Percentiles rank a stretch among this genome's conserved stretches.
Evolutionary conservation across 1,140 invertebrate species (phyloP).

Genomic region (Drosophila truncata): DNA sequence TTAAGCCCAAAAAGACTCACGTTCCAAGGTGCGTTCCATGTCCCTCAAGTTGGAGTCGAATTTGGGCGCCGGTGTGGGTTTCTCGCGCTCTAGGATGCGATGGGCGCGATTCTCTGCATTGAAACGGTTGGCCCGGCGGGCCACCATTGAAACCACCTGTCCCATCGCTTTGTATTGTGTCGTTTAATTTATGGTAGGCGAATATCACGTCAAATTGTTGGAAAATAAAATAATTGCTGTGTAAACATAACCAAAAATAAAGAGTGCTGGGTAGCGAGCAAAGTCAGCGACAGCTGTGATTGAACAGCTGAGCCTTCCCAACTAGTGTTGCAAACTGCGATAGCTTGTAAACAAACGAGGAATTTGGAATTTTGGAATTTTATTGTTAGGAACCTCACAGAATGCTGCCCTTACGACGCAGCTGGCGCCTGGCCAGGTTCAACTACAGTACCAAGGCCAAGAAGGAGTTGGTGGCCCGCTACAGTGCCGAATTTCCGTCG

Average conservation of each 20-base stretch:
- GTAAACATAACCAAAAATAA: constrained; percentile 74
- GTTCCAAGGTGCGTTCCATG: constrained; percentile 87
- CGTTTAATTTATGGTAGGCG: constrained; percentile 21
- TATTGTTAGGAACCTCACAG: constrained; percentile 3
- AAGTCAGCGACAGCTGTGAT: constrained; percentile 10
- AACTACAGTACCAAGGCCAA: constrained; percentile 47
- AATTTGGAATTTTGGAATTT: neutral
- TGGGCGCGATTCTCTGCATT: constrained; percentile 91
- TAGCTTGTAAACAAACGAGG: constrained; percentile 60
- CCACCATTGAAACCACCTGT: constrained; percentile 85
- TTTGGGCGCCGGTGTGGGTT: constrained; percentile 89
- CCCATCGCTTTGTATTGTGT: constrained; percentile 85
- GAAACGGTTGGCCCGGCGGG: constrained; percentile 87
- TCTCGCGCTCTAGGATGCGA: constrained; percentile 88
- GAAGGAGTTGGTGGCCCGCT: constrained; percentile 54
- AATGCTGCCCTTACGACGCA: constrained; percentile 58
- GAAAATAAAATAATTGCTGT: constrained; percentile 23
- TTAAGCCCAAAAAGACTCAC: constrained; percentile 75
- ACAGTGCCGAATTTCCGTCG: constrained; percentile 68
- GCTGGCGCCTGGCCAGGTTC: constrained; percentile 27
- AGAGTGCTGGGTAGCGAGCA: constrained; percentile 35
- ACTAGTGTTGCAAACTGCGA: constrained; percentile 38
- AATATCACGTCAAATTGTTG: constrained; percentile 1
- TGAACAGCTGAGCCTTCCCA: constrained; percentile 5
- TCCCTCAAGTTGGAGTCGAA: constrained; percentile 87